Percentiles rank a stretch among this genome's conserved stretches.
phyloP scores from a whole-genome alignment of 2,113 vertebrate genomes.

The Chionomys nivalis region DNA sequence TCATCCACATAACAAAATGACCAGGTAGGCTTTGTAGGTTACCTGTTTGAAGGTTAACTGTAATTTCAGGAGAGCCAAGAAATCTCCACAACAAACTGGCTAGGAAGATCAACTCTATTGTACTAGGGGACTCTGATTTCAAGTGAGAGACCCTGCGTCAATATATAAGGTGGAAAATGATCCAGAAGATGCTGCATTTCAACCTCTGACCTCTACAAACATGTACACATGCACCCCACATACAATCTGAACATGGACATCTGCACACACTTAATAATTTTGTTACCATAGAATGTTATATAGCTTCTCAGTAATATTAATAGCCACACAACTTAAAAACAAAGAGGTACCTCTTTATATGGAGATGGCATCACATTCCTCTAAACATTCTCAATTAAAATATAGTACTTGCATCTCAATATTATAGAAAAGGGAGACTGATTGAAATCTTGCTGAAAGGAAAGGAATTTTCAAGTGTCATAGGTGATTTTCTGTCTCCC shows the following conservation, averaged over 20 bases:
- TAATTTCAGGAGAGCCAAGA: not conserved
- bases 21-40: not conserved
- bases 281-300: not conserved
- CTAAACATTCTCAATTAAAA: not conserved
- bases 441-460: not conserved
- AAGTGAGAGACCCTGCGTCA: no score
- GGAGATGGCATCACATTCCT: no score
- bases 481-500: not conserved
- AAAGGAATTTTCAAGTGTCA: not conserved
- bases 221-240: not conserved
- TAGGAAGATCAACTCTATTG: not conserved
- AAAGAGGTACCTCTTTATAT: not conserved
- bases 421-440: not conserved
- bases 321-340: not conserved
- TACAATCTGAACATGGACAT: not conserved
- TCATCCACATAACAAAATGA: not conserved
- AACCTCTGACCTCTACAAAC: not conserved
- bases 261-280: not conserved
- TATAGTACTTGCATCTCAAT: not conserved
- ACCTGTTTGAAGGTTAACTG: not conserved
- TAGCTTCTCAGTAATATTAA: not conserved
- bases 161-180: not conserved
- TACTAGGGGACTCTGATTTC: not conserved
- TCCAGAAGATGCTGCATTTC: not conserved
- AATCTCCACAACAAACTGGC: not conserved